Evolutionary conservation across 2,797 vertebrate genomes (phyloP).

Genomic region (Sciurus vulgaris): DNA sequence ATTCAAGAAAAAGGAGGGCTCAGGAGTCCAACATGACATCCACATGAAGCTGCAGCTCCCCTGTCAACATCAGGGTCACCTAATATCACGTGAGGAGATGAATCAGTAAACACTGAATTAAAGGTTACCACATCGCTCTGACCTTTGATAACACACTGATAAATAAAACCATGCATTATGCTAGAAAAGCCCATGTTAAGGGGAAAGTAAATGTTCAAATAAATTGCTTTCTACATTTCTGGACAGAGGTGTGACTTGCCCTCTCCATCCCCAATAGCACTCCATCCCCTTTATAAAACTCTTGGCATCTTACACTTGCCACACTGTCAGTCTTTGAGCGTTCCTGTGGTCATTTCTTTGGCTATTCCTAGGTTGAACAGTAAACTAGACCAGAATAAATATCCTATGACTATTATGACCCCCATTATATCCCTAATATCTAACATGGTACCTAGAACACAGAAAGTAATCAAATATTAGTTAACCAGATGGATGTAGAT

Average conservation of each 20-base stretch:
- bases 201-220: background rate
- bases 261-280: background rate
- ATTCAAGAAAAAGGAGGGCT: background rate
- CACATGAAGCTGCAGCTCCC: background rate
- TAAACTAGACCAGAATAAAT: background rate
- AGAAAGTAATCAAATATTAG: background rate
- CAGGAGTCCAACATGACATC: background rate
- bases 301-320: background rate
- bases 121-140: background rate
- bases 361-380: background rate
- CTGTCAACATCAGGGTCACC: background rate
- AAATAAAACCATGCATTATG: background rate
- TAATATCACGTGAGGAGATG: background rate
- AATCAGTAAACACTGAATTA: background rate
- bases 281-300: background rate
- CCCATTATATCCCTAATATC: background rate
- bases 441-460: background rate
- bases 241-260: background rate
- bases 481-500: background rate
- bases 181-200: background rate
- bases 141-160: background rate
- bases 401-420: background rate
- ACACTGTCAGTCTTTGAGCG: background rate
- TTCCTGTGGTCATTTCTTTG: background rate
- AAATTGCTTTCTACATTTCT: background rate